Evolutionary conservation across 2,888 invertebrate species (phyloP).

Genomic region (Zele albiditarsus): DNA sequence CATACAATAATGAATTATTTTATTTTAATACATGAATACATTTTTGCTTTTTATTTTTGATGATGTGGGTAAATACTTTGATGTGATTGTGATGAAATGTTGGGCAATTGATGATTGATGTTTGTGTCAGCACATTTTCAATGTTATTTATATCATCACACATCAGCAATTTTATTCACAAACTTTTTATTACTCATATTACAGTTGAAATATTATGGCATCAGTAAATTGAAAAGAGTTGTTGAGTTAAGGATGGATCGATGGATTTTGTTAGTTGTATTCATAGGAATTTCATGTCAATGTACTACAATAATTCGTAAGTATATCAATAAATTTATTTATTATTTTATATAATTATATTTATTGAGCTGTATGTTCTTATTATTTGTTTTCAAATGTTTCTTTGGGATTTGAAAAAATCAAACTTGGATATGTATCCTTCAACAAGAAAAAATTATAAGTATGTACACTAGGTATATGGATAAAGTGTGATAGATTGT

Average conservation of each 20-base stretch:
- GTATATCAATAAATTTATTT: neutral
- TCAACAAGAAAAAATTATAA: conserved; percentile 9
- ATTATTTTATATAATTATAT: neutral
- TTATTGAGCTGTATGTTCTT: neutral
- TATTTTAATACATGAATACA: neutral
- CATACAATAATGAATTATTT: neutral
- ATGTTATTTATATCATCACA: neutral
- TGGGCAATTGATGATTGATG: neutral
- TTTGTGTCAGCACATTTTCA: neutral
- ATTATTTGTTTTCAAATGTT: neutral
- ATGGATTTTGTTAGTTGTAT: neutral
- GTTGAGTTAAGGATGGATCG: conserved; percentile 24
- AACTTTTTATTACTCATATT: too few species aligned
- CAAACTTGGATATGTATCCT: conserved; percentile 29
- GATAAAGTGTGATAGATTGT: neutral
- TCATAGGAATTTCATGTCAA: neutral
- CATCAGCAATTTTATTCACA: neutral
- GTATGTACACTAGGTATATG: neutral
- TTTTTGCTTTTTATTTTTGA: neutral
- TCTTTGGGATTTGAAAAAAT: neutral
- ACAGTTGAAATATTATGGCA: too few species aligned
- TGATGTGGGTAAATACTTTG: neutral
- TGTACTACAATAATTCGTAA: conserved; percentile 41
- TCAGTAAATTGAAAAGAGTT: neutral
- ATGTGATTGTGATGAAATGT: neutral